Base-by-base conservation (phyloP, 37 sponge, comb jelly and placozoan species). In the Ianthella basta region DNA sequence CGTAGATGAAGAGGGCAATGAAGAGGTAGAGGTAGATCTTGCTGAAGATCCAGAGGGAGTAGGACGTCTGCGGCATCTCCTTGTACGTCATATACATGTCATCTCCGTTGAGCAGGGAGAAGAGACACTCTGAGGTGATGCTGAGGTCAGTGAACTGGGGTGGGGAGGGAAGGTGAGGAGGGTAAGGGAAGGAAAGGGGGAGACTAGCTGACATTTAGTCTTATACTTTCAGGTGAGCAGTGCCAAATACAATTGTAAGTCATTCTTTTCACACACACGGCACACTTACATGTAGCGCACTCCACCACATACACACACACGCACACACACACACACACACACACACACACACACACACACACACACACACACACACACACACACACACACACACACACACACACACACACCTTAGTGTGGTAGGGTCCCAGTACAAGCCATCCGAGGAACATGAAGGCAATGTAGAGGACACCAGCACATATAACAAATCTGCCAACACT, bases 31-130 rank as follows among this genome's bases (percentile, higher is more conserved):
- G 94, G 63, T 98, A 98, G 80, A 95, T 88, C 85, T 91, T 88
- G 37, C 89, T 89, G 90, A 92, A 96, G 29, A 96, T 50, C 44
- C 74, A 89, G 70, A 86, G 90, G 0, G 89, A 40, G 1, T 54
- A 59, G 86, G 89, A 88, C 32, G 64, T 56, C 1, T 60, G 50
- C 32, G 85, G 56, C 90, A 93, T 92, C 85, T 80, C 82, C 54
- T 88, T 59, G 81, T 89, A 98, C 0, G 98, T 96, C 73, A 72
- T 83, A 77, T 84, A 98, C 96, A 98, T 98, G 86, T 98, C 98
- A 66, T 98, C 98, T 72, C 98, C 98, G 65, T 98, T 98, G 85
- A 98, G 61, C 12, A 98, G 96, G 20, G 98, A 95, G 80, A 91
- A 98, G 40, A 98, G 91, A 55, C 88, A 88, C 74, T 98, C 98